phyloP scores from a whole-genome alignment of 2,888 invertebrate genomes.

The Tipula lateralis region DNA sequence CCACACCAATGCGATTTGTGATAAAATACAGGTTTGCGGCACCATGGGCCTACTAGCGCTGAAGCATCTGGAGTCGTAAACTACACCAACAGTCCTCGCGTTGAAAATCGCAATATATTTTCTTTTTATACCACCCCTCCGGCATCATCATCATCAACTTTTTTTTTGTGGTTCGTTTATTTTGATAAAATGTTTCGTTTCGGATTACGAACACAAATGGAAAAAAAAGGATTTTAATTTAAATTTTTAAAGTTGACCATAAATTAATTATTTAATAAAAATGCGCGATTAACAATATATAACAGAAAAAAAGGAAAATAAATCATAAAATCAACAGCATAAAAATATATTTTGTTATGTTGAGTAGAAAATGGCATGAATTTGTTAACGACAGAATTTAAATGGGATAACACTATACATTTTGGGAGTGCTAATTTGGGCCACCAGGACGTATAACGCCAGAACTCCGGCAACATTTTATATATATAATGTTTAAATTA shows the following conservation, averaged over 20 bases:
- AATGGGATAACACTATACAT: background rate
- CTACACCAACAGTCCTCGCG: no score
- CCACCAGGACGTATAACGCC: background rate
- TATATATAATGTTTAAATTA: background rate
- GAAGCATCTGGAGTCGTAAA: no score
- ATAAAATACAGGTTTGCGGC: no score
- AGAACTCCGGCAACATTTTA: background rate
- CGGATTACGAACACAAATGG: background rate
- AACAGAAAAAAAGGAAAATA: background rate
- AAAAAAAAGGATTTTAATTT: background rate
- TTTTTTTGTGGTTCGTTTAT: background rate
- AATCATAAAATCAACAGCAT: constrained; percentile 9
- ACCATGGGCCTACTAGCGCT: no score
- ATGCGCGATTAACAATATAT: background rate
- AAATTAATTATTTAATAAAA: constrained; percentile 1
- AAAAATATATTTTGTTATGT: background rate
- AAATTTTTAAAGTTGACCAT: background rate
- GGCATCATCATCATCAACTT: no score
- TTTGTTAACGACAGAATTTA: background rate
- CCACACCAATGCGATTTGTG: no score
- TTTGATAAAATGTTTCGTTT: background rate
- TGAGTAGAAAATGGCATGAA: background rate
- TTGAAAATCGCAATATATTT: no score
- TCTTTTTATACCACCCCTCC: no score
- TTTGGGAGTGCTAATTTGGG: background rate